Evolutionary conservation across 1,140 invertebrate genomes (phyloP).

Genomic region (Ridgeia piscesae): DNA sequence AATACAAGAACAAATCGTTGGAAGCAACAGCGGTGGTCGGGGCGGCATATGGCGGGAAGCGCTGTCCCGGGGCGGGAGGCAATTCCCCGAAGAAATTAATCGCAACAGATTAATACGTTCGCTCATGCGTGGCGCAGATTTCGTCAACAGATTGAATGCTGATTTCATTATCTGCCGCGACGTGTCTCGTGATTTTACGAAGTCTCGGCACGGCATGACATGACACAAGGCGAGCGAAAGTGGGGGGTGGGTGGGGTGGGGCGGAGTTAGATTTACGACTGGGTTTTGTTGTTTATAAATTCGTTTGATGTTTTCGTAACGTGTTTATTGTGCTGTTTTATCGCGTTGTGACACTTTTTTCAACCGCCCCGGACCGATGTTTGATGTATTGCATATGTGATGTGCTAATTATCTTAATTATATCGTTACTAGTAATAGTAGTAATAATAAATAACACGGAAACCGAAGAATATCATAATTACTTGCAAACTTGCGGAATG

Average conservation of each 20-base stretch:
- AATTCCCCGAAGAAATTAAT: background rate
- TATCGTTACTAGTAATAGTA: background rate
- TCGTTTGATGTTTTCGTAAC: background rate
- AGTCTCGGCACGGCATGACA: background rate
- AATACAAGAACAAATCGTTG: background rate
- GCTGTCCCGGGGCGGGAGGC: background rate
- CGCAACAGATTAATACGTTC: background rate
- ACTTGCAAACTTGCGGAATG: no score
- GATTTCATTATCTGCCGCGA: background rate
- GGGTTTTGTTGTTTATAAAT: background rate
- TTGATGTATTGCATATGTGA: background rate
- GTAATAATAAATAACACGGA: background rate
- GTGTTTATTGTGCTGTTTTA: background rate
- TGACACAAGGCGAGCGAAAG: background rate
- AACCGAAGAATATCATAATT: background rate
- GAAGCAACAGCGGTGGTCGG: background rate
- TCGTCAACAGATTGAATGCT: background rate
- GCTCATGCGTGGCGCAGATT: background rate
- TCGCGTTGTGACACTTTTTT: background rate
- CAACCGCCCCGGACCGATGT: background rate
- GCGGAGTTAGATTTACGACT: background rate
- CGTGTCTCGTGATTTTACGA: background rate
- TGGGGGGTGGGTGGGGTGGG: no score
- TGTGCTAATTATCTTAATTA: background rate
- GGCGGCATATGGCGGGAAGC: background rate